These are phyloP conservation scores for Oegoconia quadripuncta DNA, from an alignment of 2,888 invertebrate genomes.

Conservation along the genomic window DNA sequence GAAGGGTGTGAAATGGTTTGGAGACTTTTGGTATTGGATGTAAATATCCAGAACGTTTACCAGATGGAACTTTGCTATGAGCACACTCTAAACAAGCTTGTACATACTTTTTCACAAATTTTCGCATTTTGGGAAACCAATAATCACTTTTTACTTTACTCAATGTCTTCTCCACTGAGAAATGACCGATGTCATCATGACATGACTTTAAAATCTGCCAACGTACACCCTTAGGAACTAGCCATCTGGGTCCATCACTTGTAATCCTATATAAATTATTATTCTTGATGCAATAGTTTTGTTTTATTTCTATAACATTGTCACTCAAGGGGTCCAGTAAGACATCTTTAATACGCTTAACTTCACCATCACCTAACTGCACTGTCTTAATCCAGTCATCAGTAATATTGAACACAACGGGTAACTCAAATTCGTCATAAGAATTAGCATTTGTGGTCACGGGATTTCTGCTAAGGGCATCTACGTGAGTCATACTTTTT, in stretches of 20 bases:
- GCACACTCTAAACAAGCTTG: conserved; percentile 16
- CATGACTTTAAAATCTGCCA: no score
- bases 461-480: not conserved
- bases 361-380: not conserved
- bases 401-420: not conserved
- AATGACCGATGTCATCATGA: conserved; percentile 18
- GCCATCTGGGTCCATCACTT: conserved; percentile 14
- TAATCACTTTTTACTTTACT: conserved; percentile 12
- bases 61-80: conserved; percentile 9
- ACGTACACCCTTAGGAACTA: conserved; percentile 20
- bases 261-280: not conserved
- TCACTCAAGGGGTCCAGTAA: not conserved
- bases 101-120: conserved; percentile 20
- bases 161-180: conserved; percentile 18
- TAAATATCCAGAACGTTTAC: conserved; percentile 8
- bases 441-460: no score
- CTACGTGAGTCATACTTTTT: not conserved
- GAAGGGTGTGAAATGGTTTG: conserved; percentile 15
- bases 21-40: conserved; percentile 13
- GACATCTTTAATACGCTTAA: conserved; percentile 1
- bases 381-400: conserved; percentile 3
- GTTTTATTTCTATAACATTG: not conserved
- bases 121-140: conserved; percentile 21
- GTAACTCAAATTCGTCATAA: no score
- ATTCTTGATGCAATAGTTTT: conserved; percentile 5